Conservation (phyloP, 2,113 vertebrate species). For the Psilopsiagon aurifrons region DNA sequence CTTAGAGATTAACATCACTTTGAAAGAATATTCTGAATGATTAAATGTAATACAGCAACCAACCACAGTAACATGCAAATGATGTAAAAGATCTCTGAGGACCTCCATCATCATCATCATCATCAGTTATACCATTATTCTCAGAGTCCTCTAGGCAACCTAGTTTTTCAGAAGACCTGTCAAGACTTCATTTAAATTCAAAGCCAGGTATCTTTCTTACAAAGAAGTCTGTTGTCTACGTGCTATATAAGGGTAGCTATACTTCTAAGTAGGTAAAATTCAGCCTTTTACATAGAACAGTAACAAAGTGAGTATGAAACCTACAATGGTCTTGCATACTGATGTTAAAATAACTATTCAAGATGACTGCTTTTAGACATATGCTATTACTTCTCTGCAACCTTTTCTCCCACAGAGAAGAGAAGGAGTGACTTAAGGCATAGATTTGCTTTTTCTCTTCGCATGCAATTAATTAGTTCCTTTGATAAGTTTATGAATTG, state of each 20-base stretch:
- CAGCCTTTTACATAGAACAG: not conserved
- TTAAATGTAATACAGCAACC: not conserved
- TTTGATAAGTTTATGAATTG: conserved; percentile 27
- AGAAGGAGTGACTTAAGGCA: not conserved
- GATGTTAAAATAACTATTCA: not conserved
- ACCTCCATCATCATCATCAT: not conserved
- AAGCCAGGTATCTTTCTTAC: not conserved
- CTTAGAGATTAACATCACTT: not conserved
- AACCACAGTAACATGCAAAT: not conserved
- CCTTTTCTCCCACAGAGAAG: not conserved
- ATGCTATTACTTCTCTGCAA: not conserved
- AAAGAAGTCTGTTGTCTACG: not conserved
- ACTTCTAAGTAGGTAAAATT: not conserved
- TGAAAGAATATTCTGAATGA: not conserved
- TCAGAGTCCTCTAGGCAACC: not conserved
- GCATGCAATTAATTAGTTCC: not conserved
- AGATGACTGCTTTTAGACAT: not conserved
- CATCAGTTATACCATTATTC: not conserved
- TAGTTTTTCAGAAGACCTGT: not conserved
- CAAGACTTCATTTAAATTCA: not conserved
- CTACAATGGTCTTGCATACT: not conserved
- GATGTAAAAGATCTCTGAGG: not conserved
- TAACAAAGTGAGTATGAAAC: not conserved
- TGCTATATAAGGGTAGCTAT: not conserved
- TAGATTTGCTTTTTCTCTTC: not conserved